Evolutionary conservation across 2,888 invertebrate species (phyloP), one percentile per base, ranked within the genome.

Genomic region (Trachelus tabidus): DNA sequence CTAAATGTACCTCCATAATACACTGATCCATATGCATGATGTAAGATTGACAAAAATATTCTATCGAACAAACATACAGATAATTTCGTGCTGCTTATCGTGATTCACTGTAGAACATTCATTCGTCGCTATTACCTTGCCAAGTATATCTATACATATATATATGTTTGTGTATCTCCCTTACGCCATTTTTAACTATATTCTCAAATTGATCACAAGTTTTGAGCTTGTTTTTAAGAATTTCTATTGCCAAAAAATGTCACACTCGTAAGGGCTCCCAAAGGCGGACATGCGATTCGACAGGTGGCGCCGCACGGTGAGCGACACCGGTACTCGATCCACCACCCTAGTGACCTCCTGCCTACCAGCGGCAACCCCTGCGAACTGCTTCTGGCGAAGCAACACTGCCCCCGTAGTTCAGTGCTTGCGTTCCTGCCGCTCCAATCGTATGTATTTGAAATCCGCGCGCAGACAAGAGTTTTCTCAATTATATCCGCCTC

Each of bases 381-480:
- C 23, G 40, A 56, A 56, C 40, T 56, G 40, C 71, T 34, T 31
- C 71, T 15, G 15, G 31, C 71, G 71, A 33, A 71, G 71, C 71
- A 33, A 33, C 71, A 30, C 71, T 31, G 34, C 31, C 71, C 71
- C 71, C 31, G 71, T 71, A 71, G 31, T 81, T 90, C 89, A 90
- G 90, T 91, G 87, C 85, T 86, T 88, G 87, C 90, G 90, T 89
- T 89, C 89, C 90, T 85, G 86, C 82, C 87, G 88, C 82, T 86
- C 85, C 81, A 85, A 85, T 84, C 87, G 86, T 84, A 83, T 83
- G 83, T 73, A 76, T 81, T 71, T 71, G 31, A 34, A 71, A 71
- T 33, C 71, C 12, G 71, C 71, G 71, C 71, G 71, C 71, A 3
- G 31, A 34, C 31, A 34, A 31, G 71, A 30, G 31, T 11, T 33